Evolutionary conservation across 2,797 vertebrate species (phyloP).

Genomic region (Gymnodraco acuticeps): DNA sequence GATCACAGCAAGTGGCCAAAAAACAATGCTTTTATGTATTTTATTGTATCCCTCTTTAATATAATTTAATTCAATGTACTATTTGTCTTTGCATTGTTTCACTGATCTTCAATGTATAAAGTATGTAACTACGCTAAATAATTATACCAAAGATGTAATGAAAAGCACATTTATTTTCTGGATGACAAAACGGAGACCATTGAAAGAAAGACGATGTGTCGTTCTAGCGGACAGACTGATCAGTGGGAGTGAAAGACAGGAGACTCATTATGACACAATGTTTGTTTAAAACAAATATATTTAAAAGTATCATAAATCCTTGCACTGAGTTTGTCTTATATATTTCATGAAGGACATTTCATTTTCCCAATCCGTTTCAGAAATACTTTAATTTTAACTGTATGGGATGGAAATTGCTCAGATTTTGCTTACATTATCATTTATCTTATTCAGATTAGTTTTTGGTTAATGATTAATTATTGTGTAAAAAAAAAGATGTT

Average conservation of each 20-base stretch:
- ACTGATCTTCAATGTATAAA: background rate
- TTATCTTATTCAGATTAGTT: too few species aligned
- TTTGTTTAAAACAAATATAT: background rate
- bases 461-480: too few species aligned
- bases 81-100: background rate
- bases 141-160: background rate
- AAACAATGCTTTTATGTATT: background rate
- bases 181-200: background rate
- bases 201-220: background rate
- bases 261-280: slow-evolving; percentile 23
- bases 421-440: too few species aligned
- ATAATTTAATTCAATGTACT: background rate
- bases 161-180: slow-evolving; percentile 1
- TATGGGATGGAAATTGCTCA: background rate
- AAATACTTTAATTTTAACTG: slow-evolving; percentile 14
- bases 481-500: too few species aligned
- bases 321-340: slow-evolving; percentile 16
- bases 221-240: slow-evolving; percentile 8
- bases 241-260: slow-evolving; percentile 25
- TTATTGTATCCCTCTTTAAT: background rate
- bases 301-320: slow-evolving; percentile 21
- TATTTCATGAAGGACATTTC: slow-evolving; percentile 3
- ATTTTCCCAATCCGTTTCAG: slow-evolving; percentile 8
- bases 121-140: background rate
- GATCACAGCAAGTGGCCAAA: background rate